These are phyloP conservation scores for Sus scrofa DNA, from an alignment of 2,113 vertebrate species.

Conservation along the genomic window T2T-Sscrofa CM000817.6:69217001-69217500, in stretches of 20 bases:
- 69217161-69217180: not conserved
- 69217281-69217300: not conserved
- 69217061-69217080: too few relatives aligned
- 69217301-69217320: too few relatives aligned
- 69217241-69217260: not conserved
- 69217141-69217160: not conserved
- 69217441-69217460: not conserved
- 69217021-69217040: not conserved
- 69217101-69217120: not conserved
- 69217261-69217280: not conserved
- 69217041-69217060: rapidly evolving
- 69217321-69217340: too few relatives aligned
- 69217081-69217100: not conserved
- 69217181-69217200: not conserved
- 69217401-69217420: not conserved
- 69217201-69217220: not conserved
- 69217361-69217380: not conserved
- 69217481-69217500: too few relatives aligned
- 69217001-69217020: not conserved
- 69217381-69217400: not conserved
- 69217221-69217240: not conserved
- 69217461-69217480: not conserved
- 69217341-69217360: not conserved
- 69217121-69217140: not conserved
- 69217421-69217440: not conserved